These are phyloP conservation scores for Melanostoma scalare DNA, from an alignment of 2,888 invertebrate genomes.

Conservation along the genomic window DNA sequence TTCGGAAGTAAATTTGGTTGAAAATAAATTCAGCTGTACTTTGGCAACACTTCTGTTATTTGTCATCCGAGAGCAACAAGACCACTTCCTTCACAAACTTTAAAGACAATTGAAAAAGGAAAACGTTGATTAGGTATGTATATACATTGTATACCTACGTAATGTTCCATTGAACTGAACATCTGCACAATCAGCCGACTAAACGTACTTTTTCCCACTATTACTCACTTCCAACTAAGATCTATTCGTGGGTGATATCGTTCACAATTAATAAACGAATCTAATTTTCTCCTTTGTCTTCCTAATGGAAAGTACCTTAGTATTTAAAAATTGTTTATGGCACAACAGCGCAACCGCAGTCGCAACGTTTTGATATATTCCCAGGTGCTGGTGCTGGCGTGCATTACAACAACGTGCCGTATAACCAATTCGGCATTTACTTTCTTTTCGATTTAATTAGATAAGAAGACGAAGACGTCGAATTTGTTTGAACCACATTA, in stretches of 20 bases:
- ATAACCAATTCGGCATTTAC: constrained; percentile 53
- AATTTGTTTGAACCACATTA: constrained; percentile 61
- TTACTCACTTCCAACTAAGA: constrained; percentile 17
- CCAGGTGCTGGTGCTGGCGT: constrained; percentile 4
- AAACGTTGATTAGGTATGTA: background rate
- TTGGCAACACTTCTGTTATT: too few species aligned
- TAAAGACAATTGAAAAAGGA: background rate
- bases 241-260: constrained; percentile 55
- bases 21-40: too few species aligned
- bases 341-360: constrained; percentile 11
- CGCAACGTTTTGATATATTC: constrained; percentile 12
- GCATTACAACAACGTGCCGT: constrained; percentile 5
- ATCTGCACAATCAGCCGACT: background rate
- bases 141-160: background rate
- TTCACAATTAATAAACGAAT: constrained; percentile 60
- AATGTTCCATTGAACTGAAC: constrained; percentile 8
- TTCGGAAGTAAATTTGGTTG: too few species aligned
- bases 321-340: constrained; percentile 58
- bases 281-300: constrained; percentile 60
- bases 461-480: constrained; percentile 65
- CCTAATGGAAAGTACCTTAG: constrained; percentile 59
- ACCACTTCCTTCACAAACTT: background rate
- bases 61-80: too few species aligned
- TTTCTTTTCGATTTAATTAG: constrained; percentile 72
- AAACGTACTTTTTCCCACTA: constrained; percentile 6